phyloP scores from a whole-genome alignment of 2,113 vertebrate genomes.

The Glareola pratincola region DNA sequence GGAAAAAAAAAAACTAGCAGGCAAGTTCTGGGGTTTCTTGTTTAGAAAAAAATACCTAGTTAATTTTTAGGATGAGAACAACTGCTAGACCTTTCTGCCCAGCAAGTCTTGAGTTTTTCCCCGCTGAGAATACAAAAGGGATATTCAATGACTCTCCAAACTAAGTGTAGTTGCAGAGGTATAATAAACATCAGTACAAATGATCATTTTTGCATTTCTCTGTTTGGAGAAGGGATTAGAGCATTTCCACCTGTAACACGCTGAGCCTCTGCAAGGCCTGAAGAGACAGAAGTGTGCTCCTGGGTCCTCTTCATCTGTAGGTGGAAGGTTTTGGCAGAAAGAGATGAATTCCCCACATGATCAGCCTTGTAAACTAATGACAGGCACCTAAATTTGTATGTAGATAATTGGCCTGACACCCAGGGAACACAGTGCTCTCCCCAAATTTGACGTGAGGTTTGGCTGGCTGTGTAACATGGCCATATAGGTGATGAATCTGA shows the following conservation, averaged over 20 bases:
- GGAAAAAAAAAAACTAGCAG: not conserved
- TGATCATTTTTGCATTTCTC: not conserved
- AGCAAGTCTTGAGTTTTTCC: not conserved
- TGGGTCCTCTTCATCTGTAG: not conserved
- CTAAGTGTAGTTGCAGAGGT: not conserved
- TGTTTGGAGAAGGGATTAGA: not conserved
- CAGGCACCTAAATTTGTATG: accelerated
- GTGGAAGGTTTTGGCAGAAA: not conserved
- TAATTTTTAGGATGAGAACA: not conserved
- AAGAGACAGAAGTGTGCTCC: not conserved
- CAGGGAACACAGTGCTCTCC: not conserved
- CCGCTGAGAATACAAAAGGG: not conserved
- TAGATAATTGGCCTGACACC: not conserved
- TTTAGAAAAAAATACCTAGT: not conserved
- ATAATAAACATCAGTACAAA: not conserved
- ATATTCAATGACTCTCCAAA: not conserved
- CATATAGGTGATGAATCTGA: not conserved
- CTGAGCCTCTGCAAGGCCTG: not conserved
- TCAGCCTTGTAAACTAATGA: not conserved
- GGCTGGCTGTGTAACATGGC: not conserved
- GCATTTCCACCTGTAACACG: not conserved
- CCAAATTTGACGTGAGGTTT: accelerated
- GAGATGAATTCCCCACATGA: not conserved
- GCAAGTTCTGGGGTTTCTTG: not conserved
- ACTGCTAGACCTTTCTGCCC: not conserved